These are phyloP conservation scores for Lerista edwardsae DNA, from an alignment of 2,797 vertebrate species.

Conservation along the genomic window DNA sequence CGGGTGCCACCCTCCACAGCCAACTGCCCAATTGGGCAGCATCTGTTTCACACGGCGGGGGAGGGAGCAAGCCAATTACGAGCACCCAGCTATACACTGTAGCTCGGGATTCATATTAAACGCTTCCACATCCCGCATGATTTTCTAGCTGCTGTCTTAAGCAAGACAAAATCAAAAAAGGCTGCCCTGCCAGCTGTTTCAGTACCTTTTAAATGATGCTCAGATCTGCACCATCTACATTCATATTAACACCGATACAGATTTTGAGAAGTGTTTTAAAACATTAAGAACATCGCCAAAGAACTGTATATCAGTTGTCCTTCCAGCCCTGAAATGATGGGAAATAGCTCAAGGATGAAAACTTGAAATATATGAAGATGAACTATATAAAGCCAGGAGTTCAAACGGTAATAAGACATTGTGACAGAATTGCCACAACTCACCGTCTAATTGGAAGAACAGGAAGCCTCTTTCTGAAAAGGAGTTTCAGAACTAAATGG, in stretches of 20 bases:
- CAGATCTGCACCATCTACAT: neutral
- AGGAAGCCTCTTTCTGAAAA: constrained; percentile 24
- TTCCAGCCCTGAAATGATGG: neutral
- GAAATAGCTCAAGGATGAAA: constrained; percentile 5
- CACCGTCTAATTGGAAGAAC: constrained; percentile 4
- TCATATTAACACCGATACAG: neutral
- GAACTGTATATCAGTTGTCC: neutral
- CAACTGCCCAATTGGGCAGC: no score
- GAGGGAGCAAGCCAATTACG: no score
- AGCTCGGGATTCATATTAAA: no score
- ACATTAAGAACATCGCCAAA: neutral
- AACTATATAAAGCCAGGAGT: neutral
- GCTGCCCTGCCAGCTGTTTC: neutral
- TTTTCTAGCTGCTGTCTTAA: neutral
- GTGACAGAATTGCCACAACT: neutral
- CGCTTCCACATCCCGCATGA: no score
- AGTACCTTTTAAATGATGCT: neutral
- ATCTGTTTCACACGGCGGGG: no score
- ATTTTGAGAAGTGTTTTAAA: neutral
- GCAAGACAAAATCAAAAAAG: neutral
- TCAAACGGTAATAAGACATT: accelerated
- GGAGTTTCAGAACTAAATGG: constrained; percentile 1
- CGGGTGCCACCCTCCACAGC: no score
- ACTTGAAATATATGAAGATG: neutral
- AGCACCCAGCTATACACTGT: no score